Percentiles rank a stretch among this genome's conserved stretches.
These are phyloP conservation scores for Microcebus lehilahytsara DNA, from an alignment of 2,113 vertebrate genomes.

Conservation along the genomic window DNA sequence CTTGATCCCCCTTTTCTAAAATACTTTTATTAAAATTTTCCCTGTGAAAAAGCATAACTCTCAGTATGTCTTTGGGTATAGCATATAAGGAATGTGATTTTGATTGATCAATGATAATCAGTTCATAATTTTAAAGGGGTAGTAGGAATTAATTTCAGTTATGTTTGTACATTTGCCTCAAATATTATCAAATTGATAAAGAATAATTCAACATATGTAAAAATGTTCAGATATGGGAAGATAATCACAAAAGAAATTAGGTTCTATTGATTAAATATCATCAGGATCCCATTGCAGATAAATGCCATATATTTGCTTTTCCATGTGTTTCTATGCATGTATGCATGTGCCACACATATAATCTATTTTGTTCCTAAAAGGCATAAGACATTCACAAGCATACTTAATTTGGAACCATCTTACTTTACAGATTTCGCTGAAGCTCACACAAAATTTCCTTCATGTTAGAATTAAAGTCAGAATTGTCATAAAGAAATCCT, in stretches of 20 bases:
- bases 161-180: neutral
- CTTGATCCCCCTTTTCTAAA: neutral
- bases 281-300: neutral
- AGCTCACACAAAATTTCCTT: neutral
- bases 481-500: neutral
- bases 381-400: neutral
- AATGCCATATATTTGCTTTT: neutral
- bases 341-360: neutral
- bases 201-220: neutral
- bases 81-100: neutral
- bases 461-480: neutral
- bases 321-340: neutral
- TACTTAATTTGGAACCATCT: neutral
- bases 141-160: neutral
- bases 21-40: neutral
- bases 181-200: neutral
- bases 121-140: neutral
- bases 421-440: neutral
- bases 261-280: neutral
- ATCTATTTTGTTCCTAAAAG: neutral
- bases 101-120: neutral
- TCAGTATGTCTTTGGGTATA: neutral
- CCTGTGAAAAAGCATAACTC: neutral
- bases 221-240: neutral
- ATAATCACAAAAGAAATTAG: neutral